phyloP scores from a whole-genome alignment of 2,797 vertebrate genomes.

The Iguana delicatissima region DNA sequence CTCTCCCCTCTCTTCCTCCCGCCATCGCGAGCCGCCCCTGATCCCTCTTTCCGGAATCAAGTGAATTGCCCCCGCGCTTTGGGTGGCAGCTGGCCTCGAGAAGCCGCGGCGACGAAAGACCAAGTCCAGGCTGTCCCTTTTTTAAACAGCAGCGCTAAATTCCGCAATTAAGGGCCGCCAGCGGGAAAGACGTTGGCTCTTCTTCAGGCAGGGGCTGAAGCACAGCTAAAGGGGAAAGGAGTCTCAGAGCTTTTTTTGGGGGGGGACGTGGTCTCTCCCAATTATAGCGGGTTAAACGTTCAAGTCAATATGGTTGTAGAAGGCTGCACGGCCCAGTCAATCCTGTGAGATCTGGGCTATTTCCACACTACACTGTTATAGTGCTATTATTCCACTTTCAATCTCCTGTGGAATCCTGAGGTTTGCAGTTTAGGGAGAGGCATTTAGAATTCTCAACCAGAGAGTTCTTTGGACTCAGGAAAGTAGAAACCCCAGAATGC shows the following conservation, averaged over 20 bases:
- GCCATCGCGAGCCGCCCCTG: no score
- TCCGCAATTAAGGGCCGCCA: not conserved
- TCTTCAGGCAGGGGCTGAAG: no score
- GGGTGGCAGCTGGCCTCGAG: constrained; percentile 10
- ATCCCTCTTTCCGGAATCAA: not conserved
- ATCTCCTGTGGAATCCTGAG: no score
- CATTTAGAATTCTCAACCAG: no score
- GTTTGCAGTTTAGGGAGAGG: no score
- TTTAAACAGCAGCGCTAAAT: not conserved
- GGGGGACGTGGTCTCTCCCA: not conserved
- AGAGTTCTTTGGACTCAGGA: no score
- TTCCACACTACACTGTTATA: no score
- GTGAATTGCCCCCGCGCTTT: not conserved
- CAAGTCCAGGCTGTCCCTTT: not conserved
- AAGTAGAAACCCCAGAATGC: no score
- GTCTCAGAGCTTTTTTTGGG: not conserved
- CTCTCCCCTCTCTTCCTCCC: rapidly evolving
- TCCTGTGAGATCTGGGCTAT: no score
- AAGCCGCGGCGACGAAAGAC: not conserved
- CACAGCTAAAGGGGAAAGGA: not conserved
- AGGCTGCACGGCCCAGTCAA: no score
- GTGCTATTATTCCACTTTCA: no score
- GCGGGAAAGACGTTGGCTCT: not conserved
- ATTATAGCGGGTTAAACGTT: not conserved
- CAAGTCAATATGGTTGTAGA: no score